Base-by-base conservation (phyloP, 2,888 invertebrate species). In the Napeogenes sylphis region DNA sequence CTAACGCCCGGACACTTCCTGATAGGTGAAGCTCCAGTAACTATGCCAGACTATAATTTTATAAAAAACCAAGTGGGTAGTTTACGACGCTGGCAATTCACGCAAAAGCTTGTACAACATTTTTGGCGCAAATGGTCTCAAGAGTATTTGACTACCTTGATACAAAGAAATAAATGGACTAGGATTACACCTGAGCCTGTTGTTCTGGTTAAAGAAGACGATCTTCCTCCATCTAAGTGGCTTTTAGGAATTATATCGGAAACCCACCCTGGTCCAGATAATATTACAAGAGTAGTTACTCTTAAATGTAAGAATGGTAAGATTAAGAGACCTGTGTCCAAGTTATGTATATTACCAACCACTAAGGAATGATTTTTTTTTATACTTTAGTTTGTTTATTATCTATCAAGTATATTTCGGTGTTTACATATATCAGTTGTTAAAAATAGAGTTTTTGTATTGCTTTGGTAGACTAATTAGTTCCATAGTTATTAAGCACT, bases 211-310 rank as follows among this genome's bases (percentile, higher is more conserved):
- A 62, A 66, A 21, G 57, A 55, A 14, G 59, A 61, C 30, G 55
- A 53, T n/a, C 38, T 66, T 3, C 64, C 66, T 12, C 62, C 66
- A 21, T 61, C 59, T 3, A 61, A 64, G 55, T 66, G 62, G 63
- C 42, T 57, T n/a, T 55, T 64, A 38, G 66, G 64, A n/a, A 56
- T 59, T 5, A 59, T 66, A 13, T 32, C 55, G 21, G 45, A 47
- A 8, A 63, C 59, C 14, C 62, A 66, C 45, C 66, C 63, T 42
- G 63, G 63, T 21, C 4, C 30, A 6, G 66, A 66, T 33, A 58
- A 60, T 38, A 32, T 61, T 12, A 59, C 58, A 2, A 32, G 65
- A n/a, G 63, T 66, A 3, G 58, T 55, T 4, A 61, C 58, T 35
- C 45, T 66, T n/a, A 53, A 63, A 35, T 58, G 30, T 14, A 56